These are phyloP conservation scores for Amphipoea oculea DNA, from an alignment of 2,888 invertebrate species.

Conservation along the genomic window DNA sequence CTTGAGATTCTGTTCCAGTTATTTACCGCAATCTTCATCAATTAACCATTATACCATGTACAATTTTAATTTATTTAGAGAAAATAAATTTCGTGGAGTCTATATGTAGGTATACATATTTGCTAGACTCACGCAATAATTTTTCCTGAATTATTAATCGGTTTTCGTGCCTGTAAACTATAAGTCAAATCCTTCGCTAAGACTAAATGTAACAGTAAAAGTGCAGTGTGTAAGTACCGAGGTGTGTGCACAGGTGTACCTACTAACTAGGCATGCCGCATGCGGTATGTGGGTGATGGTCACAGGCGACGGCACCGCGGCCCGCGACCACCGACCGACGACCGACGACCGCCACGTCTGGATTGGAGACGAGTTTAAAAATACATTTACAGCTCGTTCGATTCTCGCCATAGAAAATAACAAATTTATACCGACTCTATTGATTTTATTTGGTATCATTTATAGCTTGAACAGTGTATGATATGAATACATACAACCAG, in stretches of 20 bases:
- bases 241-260: constrained; percentile 77
- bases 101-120: not conserved
- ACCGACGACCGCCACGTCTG: constrained; percentile 56
- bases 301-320: constrained; percentile 45
- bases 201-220: constrained; percentile 45
- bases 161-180: not conserved
- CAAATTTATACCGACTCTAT: constrained; percentile 40
- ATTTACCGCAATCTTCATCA: constrained; percentile 4
- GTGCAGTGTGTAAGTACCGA: constrained; percentile 59
- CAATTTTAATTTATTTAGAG: not conserved
- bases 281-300: constrained; percentile 79
- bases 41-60: constrained; percentile 12
- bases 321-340: constrained; percentile 56
- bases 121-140: constrained; percentile 5
- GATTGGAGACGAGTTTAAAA: constrained; percentile 63
- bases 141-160: not conserved
- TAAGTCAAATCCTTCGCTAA: constrained; percentile 12
- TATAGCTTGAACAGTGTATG: not conserved
- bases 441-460: constrained; percentile 21
- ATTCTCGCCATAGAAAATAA: constrained; percentile 44
- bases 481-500: constrained; percentile 11
- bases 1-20: constrained; percentile 28
- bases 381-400: constrained; percentile 59
- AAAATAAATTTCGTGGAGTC: not conserved
- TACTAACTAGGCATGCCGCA: constrained; percentile 64